phyloP scores from a whole-genome alignment of 2,888 invertebrate genomes.

The Lasioglossum marginatum region DNA sequence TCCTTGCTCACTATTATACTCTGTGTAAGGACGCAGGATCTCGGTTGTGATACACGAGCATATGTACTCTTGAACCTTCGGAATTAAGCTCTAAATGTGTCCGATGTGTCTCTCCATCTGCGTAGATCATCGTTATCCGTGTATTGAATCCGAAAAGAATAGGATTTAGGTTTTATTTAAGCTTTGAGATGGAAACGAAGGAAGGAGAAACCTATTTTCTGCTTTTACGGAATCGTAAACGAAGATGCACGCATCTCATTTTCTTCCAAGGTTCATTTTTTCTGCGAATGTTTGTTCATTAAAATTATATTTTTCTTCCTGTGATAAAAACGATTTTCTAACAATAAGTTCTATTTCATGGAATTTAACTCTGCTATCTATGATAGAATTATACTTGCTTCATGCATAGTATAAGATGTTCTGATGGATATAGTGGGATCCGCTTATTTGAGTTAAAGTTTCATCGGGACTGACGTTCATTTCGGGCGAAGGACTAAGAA shows the following conservation, averaged over 20 bases:
- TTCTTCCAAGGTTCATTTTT: neutral
- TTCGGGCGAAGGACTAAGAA: neutral
- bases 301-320: neutral
- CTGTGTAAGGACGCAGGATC: neutral
- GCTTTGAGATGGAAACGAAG: neutral
- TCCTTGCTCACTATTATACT: neutral
- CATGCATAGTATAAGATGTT: neutral
- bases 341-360: neutral
- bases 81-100: neutral
- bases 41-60: neutral
- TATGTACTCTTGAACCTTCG: neutral
- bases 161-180: neutral
- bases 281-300: neutral
- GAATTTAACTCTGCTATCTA: neutral
- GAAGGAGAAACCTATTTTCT: neutral
- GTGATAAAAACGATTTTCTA: neutral
- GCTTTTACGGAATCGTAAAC: neutral
- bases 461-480: neutral
- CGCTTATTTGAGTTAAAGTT: neutral
- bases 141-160: neutral
- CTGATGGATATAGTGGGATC: neutral
- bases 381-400: neutral
- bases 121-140: neutral
- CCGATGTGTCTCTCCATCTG: neutral
- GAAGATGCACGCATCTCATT: neutral